Evolutionary conservation across 2,113 vertebrate genomes (phyloP).

Genomic region (Cercopithecus mona): DNA sequence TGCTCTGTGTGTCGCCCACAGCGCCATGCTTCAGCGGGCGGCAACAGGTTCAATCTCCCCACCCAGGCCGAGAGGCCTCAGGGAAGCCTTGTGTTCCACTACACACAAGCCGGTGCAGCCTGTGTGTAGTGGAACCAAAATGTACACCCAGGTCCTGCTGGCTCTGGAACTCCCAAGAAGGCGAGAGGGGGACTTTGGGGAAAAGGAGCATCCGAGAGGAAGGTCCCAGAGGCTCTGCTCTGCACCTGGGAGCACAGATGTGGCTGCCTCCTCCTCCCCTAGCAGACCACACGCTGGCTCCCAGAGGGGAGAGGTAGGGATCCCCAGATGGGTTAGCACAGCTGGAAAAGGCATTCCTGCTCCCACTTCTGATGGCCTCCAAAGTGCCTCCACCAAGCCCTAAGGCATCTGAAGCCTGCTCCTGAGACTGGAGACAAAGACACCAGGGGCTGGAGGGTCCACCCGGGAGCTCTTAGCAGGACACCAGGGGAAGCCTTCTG

Average conservation of each 20-base stretch:
- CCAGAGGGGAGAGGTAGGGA: not conserved
- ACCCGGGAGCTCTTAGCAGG: not conserved
- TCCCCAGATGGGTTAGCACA: not conserved
- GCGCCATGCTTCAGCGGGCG: accelerated
- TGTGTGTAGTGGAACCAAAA: not conserved
- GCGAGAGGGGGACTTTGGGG: not conserved
- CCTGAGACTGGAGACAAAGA: not conserved
- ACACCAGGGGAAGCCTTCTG: not conserved
- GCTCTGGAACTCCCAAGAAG: not conserved
- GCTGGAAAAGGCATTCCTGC: not conserved
- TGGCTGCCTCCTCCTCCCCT: accelerated
- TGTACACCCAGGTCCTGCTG: not conserved
- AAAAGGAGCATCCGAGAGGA: accelerated
- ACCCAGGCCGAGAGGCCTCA: accelerated
- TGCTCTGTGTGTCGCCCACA: not conserved
- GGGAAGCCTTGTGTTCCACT: not conserved
- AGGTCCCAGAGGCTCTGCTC: not conserved
- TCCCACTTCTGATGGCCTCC: not conserved
- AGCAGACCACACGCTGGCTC: accelerated
- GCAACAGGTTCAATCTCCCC: not conserved
- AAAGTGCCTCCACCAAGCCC: not conserved
- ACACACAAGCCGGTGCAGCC: not conserved
- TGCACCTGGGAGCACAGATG: accelerated
- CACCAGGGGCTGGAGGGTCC: not conserved
- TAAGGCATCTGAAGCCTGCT: accelerated